phyloP scores from a whole-genome alignment of 1,140 invertebrate genomes.

The Pseudoatta argentina region DNA sequence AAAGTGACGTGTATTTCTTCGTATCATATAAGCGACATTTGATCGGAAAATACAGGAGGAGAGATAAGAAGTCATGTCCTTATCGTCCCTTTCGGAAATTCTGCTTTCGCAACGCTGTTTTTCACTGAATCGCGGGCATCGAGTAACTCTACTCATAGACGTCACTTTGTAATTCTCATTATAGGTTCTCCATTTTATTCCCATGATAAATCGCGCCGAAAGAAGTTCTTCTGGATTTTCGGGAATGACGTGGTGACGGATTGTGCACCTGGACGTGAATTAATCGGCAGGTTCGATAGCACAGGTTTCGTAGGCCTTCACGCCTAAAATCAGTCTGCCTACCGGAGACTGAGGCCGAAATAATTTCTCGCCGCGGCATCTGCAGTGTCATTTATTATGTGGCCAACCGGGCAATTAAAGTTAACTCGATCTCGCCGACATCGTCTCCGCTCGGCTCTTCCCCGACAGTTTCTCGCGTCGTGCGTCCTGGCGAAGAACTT shows the following conservation, averaged over 20 bases:
- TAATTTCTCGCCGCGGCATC: slow-evolving; percentile 75
- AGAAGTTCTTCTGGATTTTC: neutral
- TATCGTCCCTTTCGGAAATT: neutral
- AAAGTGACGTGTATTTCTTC: neutral
- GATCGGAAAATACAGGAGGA: neutral
- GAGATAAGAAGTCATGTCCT: neutral
- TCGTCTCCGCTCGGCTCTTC: slow-evolving; percentile 24
- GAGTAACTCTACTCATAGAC: neutral
- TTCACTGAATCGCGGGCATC: neutral
- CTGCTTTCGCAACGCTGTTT: neutral
- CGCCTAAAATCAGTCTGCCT: slow-evolving; percentile 11
- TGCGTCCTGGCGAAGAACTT: slow-evolving; percentile 65
- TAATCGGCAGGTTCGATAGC: slow-evolving; percentile 61
- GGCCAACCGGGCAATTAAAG: slow-evolving; percentile 80
- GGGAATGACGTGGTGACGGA: slow-evolving; percentile 57
- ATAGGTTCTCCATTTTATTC: slow-evolving; percentile 45
- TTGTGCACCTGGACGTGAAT: slow-evolving; percentile 59
- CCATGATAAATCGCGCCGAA: slow-evolving; percentile 55
- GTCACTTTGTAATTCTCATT: slow-evolving; percentile 35
- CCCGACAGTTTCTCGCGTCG: slow-evolving; percentile 24
- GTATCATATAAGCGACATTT: neutral
- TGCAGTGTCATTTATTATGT: slow-evolving; percentile 79
- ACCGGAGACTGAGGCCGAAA: slow-evolving; percentile 56
- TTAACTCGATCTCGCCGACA: slow-evolving; percentile 75
- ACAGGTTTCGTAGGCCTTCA: neutral